Evolutionary conservation across 2,797 vertebrate genomes (phyloP).

Genomic region (Aratinga solstitialis): DNA sequence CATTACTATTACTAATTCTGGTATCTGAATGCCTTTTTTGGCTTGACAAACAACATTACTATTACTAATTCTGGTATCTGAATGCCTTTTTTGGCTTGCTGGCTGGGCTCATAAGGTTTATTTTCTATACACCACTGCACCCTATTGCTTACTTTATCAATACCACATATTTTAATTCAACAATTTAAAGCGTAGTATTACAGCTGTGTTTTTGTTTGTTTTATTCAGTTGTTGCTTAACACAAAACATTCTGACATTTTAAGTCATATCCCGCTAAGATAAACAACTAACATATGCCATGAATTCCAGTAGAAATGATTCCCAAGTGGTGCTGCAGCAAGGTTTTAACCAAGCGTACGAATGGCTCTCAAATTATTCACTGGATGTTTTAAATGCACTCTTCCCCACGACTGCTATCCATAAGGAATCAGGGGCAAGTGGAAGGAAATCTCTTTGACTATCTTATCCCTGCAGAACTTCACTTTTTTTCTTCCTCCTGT

Average conservation of each 20-base stretch:
- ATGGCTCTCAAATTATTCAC: neutral
- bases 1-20: conserved; percentile 8
- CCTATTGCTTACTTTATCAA: conserved; percentile 49
- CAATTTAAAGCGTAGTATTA: conserved; percentile 25
- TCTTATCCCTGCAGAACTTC: neutral
- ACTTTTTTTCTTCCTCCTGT: neutral
- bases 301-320: conserved; percentile 60
- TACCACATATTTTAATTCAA: conserved; percentile 8
- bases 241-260: conserved; percentile 64
- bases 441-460: neutral
- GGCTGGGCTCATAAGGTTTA: neutral
- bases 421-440: neutral
- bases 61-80: conserved; percentile 28
- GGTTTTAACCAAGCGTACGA: neutral
- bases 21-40: conserved; percentile 32
- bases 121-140: conserved; percentile 45
- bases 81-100: conserved; percentile 23
- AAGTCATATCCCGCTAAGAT: conserved; percentile 62
- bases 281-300: conserved; percentile 64
- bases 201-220: conserved; percentile 69
- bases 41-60: conserved; percentile 33
- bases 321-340: conserved; percentile 53
- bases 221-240: conserved; percentile 67
- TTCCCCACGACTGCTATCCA: neutral
- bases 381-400: neutral